A percentile compares a stretch with the other conserved stretches of the same genome.
These are phyloP conservation scores for Rhagoletis zephyria DNA, from an alignment of 1,140 invertebrate genomes.

Conservation along the genomic window DNA sequence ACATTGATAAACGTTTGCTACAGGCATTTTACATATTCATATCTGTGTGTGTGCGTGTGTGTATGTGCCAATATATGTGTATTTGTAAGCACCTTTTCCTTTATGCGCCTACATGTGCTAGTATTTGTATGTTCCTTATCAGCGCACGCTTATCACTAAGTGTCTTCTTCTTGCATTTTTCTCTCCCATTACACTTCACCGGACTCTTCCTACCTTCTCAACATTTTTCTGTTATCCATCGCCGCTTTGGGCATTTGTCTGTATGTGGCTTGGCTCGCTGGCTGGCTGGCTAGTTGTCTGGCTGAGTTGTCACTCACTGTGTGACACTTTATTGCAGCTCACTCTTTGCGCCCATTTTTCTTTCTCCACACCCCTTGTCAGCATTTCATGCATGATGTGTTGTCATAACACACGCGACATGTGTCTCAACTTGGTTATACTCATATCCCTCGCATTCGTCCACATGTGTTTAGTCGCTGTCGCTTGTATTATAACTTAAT, in stretches of 20 bases:
- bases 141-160: slow-evolving; percentile 11
- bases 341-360: background rate
- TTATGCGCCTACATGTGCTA: background rate
- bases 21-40: too few species aligned
- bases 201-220: background rate
- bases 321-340: background rate
- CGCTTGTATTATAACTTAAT: slow-evolving; percentile 46
- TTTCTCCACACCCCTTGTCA: background rate
- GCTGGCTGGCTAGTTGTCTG: too few species aligned
- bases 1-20: background rate
- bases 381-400: background rate
- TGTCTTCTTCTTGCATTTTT: slow-evolving; percentile 10
- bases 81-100: background rate
- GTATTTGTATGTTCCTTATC: slow-evolving; percentile 21
- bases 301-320: slow-evolving; percentile 19
- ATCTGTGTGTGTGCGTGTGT: too few species aligned
- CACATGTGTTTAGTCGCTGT: background rate
- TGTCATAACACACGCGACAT: slow-evolving; percentile 50
- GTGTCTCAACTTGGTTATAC: slow-evolving; percentile 34
- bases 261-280: too few species aligned
- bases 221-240: background rate
- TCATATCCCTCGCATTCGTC: background rate
- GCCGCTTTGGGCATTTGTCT: background rate
- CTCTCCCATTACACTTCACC: background rate
- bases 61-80: too few species aligned